These are phyloP conservation scores for Fabriciana adippe DNA, from an alignment of 2,888 invertebrate species.

Conservation along the genomic window DNA sequence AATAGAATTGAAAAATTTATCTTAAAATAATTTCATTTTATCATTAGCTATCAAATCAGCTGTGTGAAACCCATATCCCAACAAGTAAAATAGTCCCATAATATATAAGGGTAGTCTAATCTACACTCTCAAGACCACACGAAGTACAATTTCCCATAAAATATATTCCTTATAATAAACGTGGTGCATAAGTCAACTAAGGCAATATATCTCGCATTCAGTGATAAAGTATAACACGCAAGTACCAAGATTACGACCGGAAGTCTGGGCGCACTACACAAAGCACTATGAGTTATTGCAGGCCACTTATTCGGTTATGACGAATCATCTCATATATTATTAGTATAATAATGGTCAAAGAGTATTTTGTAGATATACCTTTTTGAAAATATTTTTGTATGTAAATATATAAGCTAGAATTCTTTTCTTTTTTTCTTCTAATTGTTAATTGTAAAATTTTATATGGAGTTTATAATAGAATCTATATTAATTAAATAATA, in stretches of 20 bases:
- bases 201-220: conserved; percentile 34
- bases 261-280: conserved; percentile 60
- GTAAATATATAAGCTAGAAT: no score
- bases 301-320: conserved; percentile 69
- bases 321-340: conserved; percentile 76
- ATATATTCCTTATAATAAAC: conserved; percentile 25
- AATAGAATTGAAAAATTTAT: background rate
- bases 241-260: conserved; percentile 52
- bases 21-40: background rate
- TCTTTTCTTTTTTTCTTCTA: no score
- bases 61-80: no score
- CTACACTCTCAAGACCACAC: background rate
- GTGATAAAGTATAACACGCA: conserved; percentile 38
- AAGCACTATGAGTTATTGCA: conserved; percentile 63
- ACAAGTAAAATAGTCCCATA: background rate
- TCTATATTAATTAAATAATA: no score
- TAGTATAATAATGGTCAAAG: conserved; percentile 65
- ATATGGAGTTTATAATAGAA: no score
- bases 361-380: conserved; percentile 44
- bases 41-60: background rate
- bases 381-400: background rate
- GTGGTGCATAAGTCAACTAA: conserved; percentile 23
- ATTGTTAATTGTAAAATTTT: no score
- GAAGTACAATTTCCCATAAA: conserved; percentile 15
- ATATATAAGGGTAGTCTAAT: background rate